phyloP scores from a whole-genome alignment of 1,140 invertebrate species.

The Bombus pyrosoma region DNA sequence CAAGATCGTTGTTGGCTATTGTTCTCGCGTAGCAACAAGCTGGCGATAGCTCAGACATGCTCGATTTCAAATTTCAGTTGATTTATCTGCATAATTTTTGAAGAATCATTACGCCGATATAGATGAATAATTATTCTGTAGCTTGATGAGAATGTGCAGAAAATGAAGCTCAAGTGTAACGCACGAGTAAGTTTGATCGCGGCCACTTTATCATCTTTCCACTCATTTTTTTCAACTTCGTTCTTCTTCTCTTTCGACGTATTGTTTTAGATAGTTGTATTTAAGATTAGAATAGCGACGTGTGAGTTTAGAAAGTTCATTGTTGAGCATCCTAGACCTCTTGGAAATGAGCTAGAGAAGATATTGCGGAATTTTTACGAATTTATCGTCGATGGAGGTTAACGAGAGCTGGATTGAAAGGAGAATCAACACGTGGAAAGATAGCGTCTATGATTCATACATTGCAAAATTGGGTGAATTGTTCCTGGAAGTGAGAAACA shows the following conservation, averaged over 20 bases:
- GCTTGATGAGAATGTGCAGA: too few species aligned
- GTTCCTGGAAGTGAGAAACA: conserved; percentile 26
- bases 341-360: not conserved
- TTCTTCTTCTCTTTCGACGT: not conserved
- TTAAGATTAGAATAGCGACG: not conserved
- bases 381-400: not conserved
- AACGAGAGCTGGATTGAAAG: conserved; percentile 6
- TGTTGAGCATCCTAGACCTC: not conserved
- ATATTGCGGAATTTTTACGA: not conserved
- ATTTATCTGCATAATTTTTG: too few species aligned
- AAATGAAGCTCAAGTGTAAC: too few species aligned
- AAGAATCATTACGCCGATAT: too few species aligned
- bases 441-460: conserved; percentile 34
- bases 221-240: not conserved
- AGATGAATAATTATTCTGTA: too few species aligned
- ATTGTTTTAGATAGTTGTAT: not conserved
- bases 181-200: too few species aligned
- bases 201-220: not conserved
- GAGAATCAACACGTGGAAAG: conserved; percentile 8
- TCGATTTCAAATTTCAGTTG: too few species aligned
- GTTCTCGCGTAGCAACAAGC: too few species aligned
- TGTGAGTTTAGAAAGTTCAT: not conserved
- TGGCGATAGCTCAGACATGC: too few species aligned
- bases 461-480: conserved; percentile 42
- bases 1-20: too few species aligned